Conservation (phyloP, 2,888 invertebrate species). For the Leistus spinibarbis region DNA sequence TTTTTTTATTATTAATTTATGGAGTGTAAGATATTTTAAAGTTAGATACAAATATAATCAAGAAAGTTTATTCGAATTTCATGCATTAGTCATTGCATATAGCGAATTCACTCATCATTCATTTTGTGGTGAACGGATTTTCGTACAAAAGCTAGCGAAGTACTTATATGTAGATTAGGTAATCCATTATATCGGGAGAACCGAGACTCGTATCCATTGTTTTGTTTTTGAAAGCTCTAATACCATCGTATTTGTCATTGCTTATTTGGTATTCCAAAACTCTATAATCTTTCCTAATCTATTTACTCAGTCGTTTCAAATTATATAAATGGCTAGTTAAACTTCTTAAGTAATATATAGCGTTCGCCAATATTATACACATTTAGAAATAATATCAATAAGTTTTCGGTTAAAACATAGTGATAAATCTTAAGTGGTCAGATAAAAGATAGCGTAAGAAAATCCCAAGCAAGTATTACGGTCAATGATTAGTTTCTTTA, state of each 20-base stretch:
- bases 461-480: too few relatives aligned
- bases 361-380: too few relatives aligned
- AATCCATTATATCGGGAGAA: conserved; percentile 13
- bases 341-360: too few relatives aligned
- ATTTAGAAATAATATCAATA: too few relatives aligned
- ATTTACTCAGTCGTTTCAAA: neutral
- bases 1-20: neutral
- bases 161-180: conserved; percentile 22
- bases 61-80: conserved; percentile 2
- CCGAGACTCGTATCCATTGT: conserved; percentile 1
- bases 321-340: neutral
- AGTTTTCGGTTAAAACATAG: too few relatives aligned
- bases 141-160: conserved; percentile 5
- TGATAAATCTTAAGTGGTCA: too few relatives aligned
- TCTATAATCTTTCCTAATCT: neutral
- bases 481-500: too few relatives aligned
- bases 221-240: conserved; percentile 15
- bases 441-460: too few relatives aligned
- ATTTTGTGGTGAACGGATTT: neutral
- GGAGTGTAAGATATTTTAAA: neutral
- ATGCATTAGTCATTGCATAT: conserved; percentile 8
- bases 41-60: neutral
- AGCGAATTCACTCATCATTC: conserved; percentile 2
- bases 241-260: neutral
- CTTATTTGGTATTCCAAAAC: neutral